These are phyloP conservation scores for Patella depressa DNA, from an alignment of 2,888 invertebrate genomes.

Conservation along the genomic window DNA sequence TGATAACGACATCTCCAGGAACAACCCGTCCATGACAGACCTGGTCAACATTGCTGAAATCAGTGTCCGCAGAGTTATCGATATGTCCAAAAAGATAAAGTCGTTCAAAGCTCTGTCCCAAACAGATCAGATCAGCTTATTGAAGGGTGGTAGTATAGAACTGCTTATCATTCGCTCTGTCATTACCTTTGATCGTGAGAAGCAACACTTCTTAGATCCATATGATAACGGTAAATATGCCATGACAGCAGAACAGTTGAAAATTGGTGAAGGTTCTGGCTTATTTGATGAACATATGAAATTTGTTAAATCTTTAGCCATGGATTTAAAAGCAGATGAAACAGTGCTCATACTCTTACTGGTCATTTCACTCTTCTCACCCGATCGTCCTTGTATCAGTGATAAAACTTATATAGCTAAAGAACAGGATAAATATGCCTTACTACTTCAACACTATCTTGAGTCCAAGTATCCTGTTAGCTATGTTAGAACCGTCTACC, in stretches of 20 bases:
- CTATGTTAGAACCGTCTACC: constrained; percentile 64
- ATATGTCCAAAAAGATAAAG: constrained; percentile 76
- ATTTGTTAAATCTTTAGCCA: constrained; percentile 77
- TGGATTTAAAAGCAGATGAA: constrained; percentile 88
- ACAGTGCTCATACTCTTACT: constrained; percentile 92
- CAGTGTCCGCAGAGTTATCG: constrained; percentile 81
- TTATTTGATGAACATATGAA: constrained; percentile 71
- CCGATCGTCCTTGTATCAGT: constrained; percentile 82
- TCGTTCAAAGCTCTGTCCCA: constrained; percentile 96
- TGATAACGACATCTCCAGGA: constrained; percentile 60
- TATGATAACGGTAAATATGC: constrained; percentile 74
- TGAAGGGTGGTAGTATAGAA: constrained; percentile 97
- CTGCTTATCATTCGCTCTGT: constrained; percentile 95
- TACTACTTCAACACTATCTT: constrained; percentile 67
- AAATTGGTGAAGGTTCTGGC: constrained; percentile 77
- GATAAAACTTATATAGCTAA: constrained; percentile 66
- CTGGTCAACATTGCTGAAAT: constrained; percentile 71
- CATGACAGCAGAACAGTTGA: constrained; percentile 90
- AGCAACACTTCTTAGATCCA: constrained; percentile 86
- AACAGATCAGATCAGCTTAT: constrained; percentile 89
- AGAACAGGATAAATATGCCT: constrained; percentile 70
- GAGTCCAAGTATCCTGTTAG: constrained; percentile 64
- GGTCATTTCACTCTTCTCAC: constrained; percentile 92
- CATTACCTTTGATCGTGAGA: constrained; percentile 91
- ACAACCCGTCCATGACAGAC: constrained; percentile 63